Evolutionary conservation across 2,113 vertebrate genomes (phyloP).

Genomic region (Rallus limicola): DNA sequence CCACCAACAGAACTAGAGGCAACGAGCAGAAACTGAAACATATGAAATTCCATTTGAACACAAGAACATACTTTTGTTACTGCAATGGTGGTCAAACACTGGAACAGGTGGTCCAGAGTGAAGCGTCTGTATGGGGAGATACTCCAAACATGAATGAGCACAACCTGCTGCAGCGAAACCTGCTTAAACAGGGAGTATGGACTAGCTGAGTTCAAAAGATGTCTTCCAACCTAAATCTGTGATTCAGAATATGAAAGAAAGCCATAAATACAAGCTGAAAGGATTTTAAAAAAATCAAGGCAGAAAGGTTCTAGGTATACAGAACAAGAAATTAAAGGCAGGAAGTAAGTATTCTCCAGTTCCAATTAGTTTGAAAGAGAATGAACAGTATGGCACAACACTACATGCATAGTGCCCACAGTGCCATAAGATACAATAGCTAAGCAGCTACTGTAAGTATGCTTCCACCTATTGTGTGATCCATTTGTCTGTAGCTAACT

Average conservation of each 20-base stretch:
- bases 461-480: neutral
- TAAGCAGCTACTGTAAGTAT: neutral
- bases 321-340: neutral
- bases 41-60: neutral
- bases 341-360: neutral
- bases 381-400: neutral
- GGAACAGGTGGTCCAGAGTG: neutral
- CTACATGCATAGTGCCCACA: neutral
- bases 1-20: neutral
- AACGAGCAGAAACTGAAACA: neutral
- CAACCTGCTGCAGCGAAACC: neutral
- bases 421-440: neutral
- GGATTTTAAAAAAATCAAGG: neutral
- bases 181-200: neutral
- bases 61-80: neutral
- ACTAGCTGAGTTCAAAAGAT: neutral
- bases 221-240: neutral
- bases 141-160: neutral
- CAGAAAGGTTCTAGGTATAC: neutral
- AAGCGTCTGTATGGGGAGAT: neutral
- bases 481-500: neutral
- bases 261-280: neutral
- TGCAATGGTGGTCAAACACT: neutral
- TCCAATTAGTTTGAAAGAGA: neutral
- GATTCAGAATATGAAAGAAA: neutral